Conservation (phyloP, 2,888 invertebrate species). For the Himalopsyche anomala region DNA sequence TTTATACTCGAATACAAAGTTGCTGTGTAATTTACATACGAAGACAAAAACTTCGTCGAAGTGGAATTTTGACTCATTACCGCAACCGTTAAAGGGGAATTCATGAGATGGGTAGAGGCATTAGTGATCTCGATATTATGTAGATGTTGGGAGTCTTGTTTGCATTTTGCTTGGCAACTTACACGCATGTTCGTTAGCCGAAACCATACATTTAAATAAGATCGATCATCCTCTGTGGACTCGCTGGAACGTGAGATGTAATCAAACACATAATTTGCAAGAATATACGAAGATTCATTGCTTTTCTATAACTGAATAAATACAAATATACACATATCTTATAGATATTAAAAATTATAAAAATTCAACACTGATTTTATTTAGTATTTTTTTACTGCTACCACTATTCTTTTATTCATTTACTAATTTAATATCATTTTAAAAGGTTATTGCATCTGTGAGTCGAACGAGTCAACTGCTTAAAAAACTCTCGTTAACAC, state of each 20-base stretch:
- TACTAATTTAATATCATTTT: not conserved
- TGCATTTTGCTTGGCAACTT: not conserved
- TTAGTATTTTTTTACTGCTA: no score
- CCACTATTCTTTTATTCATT: not conserved
- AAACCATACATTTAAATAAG: slow-evolving; percentile 31
- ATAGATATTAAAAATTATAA: no score
- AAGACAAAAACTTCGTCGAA: not conserved
- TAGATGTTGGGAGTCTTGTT: not conserved
- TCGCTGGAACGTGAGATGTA: slow-evolving; percentile 3
- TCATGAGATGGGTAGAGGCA: not conserved
- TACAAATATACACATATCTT: no score
- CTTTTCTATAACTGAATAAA: no score
- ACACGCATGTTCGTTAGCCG: not conserved
- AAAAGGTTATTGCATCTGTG: no score
- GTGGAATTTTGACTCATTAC: slow-evolving; percentile 2
- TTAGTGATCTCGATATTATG: not conserved
- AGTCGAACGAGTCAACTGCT: not conserved
- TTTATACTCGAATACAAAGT: no score
- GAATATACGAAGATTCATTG: not conserved
- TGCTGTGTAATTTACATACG: no score
- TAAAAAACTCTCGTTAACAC: not conserved
- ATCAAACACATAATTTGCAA: slow-evolving; percentile 23
- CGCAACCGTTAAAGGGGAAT: not conserved
- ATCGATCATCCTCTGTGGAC: slow-evolving; percentile 31
- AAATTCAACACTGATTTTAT: no score